phyloP scores from a whole-genome alignment of 2,113 vertebrate genomes.

The Rutilus rutilus region DNA sequence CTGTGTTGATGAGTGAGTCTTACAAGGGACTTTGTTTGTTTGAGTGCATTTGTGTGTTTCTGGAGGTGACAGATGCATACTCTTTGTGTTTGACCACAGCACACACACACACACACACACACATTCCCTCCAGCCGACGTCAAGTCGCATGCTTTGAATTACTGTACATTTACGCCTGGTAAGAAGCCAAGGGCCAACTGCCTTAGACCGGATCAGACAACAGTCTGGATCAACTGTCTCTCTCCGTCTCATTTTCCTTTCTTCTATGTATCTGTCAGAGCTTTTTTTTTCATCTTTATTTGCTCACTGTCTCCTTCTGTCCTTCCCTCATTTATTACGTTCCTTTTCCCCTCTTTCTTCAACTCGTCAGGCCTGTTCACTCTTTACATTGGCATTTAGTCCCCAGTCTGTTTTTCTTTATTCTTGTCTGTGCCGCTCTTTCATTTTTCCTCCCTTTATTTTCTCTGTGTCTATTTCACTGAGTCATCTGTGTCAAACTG shows the following conservation, averaged over 20 bases:
- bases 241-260: constrained; percentile 42
- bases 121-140: constrained; percentile 62
- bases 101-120: constrained; percentile 44
- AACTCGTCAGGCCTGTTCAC: constrained; percentile 48
- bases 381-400: constrained; percentile 39
- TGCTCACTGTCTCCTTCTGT: constrained; percentile 37
- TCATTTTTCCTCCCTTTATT: constrained; percentile 38
- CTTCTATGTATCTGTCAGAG: constrained; percentile 33
- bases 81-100: constrained; percentile 50
- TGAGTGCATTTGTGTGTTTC: not conserved
- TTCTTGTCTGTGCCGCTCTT: constrained; percentile 44
- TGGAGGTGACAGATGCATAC: constrained; percentile 40
- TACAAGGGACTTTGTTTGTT: constrained; percentile 12
- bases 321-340: constrained; percentile 25
- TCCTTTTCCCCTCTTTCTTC: constrained; percentile 27
- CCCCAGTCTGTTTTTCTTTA: constrained; percentile 20
- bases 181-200: constrained; percentile 72
- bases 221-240: constrained; percentile 58
- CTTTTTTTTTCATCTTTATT: constrained; percentile 57
- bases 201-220: constrained; percentile 71
- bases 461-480: not conserved
- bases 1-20: constrained; percentile 44
- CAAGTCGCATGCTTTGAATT: constrained; percentile 78
- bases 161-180: constrained; percentile 74
- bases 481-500: constrained; percentile 10